Conservation (phyloP, 2,888 invertebrate genomes). For the Ophion slaviceki region DNA sequence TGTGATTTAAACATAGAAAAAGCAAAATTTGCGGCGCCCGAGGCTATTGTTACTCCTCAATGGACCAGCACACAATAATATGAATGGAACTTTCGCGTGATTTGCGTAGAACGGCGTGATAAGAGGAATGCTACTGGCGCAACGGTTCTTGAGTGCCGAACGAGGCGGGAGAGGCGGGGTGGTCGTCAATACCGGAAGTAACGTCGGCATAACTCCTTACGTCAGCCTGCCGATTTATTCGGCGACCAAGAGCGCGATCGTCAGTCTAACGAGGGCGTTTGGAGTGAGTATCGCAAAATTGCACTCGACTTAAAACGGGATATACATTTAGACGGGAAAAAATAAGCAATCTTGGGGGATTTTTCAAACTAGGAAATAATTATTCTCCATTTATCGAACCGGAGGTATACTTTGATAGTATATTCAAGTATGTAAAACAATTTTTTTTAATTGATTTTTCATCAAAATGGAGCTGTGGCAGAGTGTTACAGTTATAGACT, state of each 20-base stretch:
- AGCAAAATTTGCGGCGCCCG: too few species aligned
- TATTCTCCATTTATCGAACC: too few species aligned
- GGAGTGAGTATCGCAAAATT: conserved; percentile 85
- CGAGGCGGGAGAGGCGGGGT: conserved; percentile 91
- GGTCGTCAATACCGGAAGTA: conserved; percentile 91
- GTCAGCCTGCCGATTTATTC: conserved; percentile 91
- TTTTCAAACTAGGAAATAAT: neutral
- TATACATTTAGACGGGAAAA: too few species aligned
- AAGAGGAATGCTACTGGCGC: conserved; percentile 89
- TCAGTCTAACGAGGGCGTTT: conserved; percentile 90
- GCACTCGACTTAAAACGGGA: too few species aligned
- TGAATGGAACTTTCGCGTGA: neutral
- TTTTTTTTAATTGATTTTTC: too few species aligned
- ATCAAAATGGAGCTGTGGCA: too few species aligned
- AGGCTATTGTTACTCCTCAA: neutral
- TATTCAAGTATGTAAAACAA: too few species aligned
- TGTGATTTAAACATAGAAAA: too few species aligned
- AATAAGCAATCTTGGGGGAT: neutral
- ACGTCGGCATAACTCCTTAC: conserved; percentile 88
- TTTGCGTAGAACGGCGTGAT: conserved; percentile 89
- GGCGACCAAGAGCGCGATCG: conserved; percentile 91
- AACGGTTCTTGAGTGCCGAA: conserved; percentile 90
- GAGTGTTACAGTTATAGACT: too few species aligned
- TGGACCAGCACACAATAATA: too few species aligned
- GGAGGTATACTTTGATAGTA: too few species aligned